Percentiles rank a stretch among this genome's conserved stretches.
Evolutionary conservation across 2,888 invertebrate genomes (phyloP).

Genomic region (Magallana nippona): DNA sequence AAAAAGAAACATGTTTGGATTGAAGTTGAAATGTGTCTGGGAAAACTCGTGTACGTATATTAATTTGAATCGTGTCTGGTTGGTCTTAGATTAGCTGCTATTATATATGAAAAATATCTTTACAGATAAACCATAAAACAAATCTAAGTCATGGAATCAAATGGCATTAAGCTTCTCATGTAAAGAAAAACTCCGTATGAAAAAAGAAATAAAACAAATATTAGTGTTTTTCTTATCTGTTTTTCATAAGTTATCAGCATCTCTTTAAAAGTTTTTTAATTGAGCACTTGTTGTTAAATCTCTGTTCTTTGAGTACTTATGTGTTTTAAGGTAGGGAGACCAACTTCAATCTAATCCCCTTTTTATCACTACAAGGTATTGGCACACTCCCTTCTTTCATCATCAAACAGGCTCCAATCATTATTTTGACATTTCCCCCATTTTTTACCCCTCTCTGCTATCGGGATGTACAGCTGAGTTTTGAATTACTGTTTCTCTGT

Average conservation of each 20-base stretch:
- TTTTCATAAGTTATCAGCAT: neutral
- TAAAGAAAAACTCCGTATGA: no score
- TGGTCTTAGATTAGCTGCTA: no score
- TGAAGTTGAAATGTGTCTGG: no score
- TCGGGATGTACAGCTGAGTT: constrained; percentile 25
- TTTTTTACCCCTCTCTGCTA: constrained; percentile 33
- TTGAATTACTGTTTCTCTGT: constrained; percentile 22
- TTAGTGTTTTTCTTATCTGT: no score
- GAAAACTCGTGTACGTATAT: no score
- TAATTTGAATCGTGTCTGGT: no score
- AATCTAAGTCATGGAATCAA: no score
- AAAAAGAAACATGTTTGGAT: no score
- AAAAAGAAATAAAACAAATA: no score
- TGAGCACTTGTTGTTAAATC: neutral
- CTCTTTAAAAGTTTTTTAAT: neutral
- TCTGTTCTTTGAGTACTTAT: neutral
- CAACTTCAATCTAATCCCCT: constrained; percentile 20
- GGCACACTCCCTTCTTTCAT: constrained; percentile 35
- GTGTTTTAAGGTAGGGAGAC: neutral
- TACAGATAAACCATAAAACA: no score
- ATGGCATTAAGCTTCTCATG: no score
- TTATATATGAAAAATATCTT: no score
- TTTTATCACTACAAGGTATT: constrained; percentile 11
- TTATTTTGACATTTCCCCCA: constrained; percentile 31
- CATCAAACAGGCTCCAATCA: constrained; percentile 33